Conservation (phyloP, 2,113 vertebrate genomes). For the Cynoglossus semilaevis region DNA sequence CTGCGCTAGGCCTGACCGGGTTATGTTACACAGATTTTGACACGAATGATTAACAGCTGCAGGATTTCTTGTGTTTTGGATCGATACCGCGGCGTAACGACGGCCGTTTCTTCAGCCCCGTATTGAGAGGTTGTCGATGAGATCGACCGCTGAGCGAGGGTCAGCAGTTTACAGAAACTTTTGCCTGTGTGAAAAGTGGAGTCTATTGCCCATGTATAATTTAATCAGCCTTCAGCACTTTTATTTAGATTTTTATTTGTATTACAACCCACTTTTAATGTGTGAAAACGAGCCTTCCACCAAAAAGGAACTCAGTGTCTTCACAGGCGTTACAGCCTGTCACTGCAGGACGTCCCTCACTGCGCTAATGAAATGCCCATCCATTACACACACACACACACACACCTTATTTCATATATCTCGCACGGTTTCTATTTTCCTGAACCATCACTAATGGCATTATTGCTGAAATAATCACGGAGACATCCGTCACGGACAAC, state of each 20-base stretch:
- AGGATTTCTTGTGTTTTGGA: constrained; percentile 51
- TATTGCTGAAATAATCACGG: constrained; percentile 18
- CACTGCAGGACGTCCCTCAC: constrained; percentile 40
- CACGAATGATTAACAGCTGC: constrained; percentile 63
- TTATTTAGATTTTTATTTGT: constrained; percentile 26
- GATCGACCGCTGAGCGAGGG: constrained; percentile 23
- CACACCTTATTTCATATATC: constrained; percentile 24
- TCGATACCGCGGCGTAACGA: constrained; percentile 43
- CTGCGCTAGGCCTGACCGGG: constrained; percentile 32
- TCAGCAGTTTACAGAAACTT: constrained; percentile 6
- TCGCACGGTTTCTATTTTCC: constrained; percentile 37
- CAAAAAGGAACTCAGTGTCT: constrained; percentile 29
- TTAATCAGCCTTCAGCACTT: neutral
- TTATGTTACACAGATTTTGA: constrained; percentile 63
- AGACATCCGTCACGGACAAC: constrained; percentile 12
- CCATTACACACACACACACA: constrained; percentile 3
- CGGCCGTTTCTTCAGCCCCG: constrained; percentile 33
- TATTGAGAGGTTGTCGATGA: constrained; percentile 49
- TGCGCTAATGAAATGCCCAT: constrained; percentile 44
- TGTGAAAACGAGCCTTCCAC: constrained; percentile 15
- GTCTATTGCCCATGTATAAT: constrained; percentile 17
- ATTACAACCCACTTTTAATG: constrained; percentile 19
- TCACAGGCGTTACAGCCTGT: constrained; percentile 44
- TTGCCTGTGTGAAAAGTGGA: constrained; percentile 14
- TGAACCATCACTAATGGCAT: constrained; percentile 18